Evolutionary conservation across 2,113 vertebrate genomes (phyloP), one percentile per base, ranked within the genome.

Genomic region (Seriola quinqueradiata): DNA sequence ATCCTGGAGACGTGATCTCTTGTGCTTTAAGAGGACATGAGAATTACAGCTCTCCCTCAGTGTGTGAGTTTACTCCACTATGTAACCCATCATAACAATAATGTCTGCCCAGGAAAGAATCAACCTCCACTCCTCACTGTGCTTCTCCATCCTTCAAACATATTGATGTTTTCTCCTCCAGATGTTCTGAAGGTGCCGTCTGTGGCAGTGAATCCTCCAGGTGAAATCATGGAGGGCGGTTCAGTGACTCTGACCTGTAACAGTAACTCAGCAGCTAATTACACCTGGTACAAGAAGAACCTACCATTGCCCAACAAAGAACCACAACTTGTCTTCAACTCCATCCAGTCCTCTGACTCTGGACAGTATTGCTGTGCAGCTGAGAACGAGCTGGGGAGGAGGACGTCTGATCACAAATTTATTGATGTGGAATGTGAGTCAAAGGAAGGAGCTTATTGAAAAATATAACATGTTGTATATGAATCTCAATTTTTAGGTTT

Each of bases 371-470:
- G 38, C 77, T 89, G 87, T 16, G 25, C 19, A 58, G 77, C 86
- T 59, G 16, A 75, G 58, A 85, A 81, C 28, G 2, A 59, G 14
- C 58, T 88, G 36, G 78, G 75, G 32, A 60, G 1, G 54, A 68
- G 0, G 1, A 52, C 0, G 1, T 77, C 77, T 54, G 0, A n/a
- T 13, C 2, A 0, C 2, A 2, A 67, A 2, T 23, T 3, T 4
- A 3, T 90, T n/a, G 0, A 82, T 70, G 89, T 90, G 32, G 70
- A 70, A 61, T 79, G 89, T 90, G 32, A 84, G 89, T 76, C 58
- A 13, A 36, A 60, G 40, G 40, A 5, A 8, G 6, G 6, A 40
- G 40, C 40, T 40, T 8, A 40, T 8, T 9, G 40, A 40, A 8
- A 40, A 40, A 38, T 25, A 38, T 38, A 38, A 38, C 38, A 38